A percentile compares a stretch with the other conserved stretches of the same genome.
Evolutionary conservation across 2,888 invertebrate genomes (phyloP).

Genomic region (Athrips mouffetella): DNA sequence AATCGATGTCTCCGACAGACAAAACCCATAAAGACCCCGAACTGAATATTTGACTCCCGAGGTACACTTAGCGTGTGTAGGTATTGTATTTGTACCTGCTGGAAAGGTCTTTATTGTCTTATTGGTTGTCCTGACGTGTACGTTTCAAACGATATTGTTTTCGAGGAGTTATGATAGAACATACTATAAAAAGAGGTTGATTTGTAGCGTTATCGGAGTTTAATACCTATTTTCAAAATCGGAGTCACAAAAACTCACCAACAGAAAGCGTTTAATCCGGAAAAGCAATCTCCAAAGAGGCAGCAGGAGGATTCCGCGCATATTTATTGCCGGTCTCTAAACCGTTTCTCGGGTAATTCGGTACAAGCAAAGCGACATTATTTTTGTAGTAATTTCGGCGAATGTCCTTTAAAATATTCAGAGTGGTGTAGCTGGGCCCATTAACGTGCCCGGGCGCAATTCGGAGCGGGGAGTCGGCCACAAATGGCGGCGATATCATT

Average conservation of each 20-base stretch:
- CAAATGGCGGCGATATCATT: slow-evolving; percentile 77
- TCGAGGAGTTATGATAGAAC: not conserved
- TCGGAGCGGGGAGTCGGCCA: slow-evolving; percentile 67
- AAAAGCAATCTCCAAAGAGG: slow-evolving; percentile 69
- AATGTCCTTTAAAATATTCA: slow-evolving; percentile 79
- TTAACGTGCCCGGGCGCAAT: slow-evolving; percentile 75
- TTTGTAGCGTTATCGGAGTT: slow-evolving; percentile 5
- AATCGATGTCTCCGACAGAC: slow-evolving; percentile 31
- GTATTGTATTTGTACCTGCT: not conserved
- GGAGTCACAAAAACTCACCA: slow-evolving; percentile 29
- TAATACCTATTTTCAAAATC: slow-evolving; percentile 13
- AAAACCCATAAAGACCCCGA: slow-evolving; percentile 14
- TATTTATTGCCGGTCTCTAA: slow-evolving; percentile 72
- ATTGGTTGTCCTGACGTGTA: not conserved
- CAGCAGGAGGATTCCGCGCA: slow-evolving; percentile 68
- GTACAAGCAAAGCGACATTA: slow-evolving; percentile 75
- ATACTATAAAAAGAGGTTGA: not conserved
- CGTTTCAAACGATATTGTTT: not conserved
- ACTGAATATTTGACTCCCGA: slow-evolving; percentile 10
- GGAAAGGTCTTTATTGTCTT: not conserved
- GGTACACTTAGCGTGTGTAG: slow-evolving; percentile 3
- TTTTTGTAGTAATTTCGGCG: slow-evolving; percentile 77
- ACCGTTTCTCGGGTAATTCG: slow-evolving; percentile 74
- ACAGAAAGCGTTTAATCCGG: slow-evolving; percentile 61
- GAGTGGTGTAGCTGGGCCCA: slow-evolving; percentile 71